Percentiles rank a stretch among this genome's conserved stretches.
phyloP scores from a whole-genome alignment of 1,140 invertebrate genomes.

The Phthorimaea operculella region DNA sequence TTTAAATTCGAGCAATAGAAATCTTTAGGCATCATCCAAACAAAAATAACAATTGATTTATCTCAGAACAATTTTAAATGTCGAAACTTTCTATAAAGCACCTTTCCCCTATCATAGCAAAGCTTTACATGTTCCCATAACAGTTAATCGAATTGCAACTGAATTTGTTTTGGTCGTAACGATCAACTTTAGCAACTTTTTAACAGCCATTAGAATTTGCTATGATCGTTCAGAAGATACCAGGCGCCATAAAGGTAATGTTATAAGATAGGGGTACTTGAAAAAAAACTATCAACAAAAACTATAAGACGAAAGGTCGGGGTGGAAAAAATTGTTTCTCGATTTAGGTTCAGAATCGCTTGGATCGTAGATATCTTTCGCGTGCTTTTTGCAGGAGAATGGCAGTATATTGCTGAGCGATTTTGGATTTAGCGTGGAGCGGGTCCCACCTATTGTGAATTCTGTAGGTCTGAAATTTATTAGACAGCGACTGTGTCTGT shows the following conservation, averaged over 20 bases:
- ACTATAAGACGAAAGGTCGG: constrained; percentile 49
- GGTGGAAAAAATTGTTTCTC: constrained; percentile 44
- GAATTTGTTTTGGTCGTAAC: constrained; percentile 50
- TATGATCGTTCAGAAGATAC: constrained; percentile 46
- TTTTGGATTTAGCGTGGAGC: constrained; percentile 40
- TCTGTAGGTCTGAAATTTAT: constrained; percentile 63
- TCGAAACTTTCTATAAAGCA: background rate
- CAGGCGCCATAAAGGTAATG: constrained; percentile 59
- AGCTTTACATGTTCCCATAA: constrained; percentile 20
- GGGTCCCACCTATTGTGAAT: constrained; percentile 63
- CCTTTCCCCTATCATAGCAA: constrained; percentile 8
- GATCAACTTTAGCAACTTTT: constrained; percentile 31
- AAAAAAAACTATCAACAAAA: constrained; percentile 61
- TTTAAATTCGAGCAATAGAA: too few species aligned
- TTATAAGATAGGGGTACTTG: constrained; percentile 50
- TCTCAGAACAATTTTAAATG: background rate
- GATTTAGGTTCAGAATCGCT: constrained; percentile 42
- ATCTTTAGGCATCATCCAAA: too few species aligned
- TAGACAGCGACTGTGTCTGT: constrained; percentile 62
- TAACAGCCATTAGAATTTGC: constrained; percentile 57
- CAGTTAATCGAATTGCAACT: constrained; percentile 25
- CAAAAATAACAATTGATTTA: too few species aligned
- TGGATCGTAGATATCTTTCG: constrained; percentile 22
- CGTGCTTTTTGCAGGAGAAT: constrained; percentile 30
- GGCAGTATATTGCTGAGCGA: constrained; percentile 36